A percentile compares a stretch with the other conserved stretches of the same genome.
phyloP scores from a whole-genome alignment of 2,797 vertebrate genomes.

The Periparus ater region DNA sequence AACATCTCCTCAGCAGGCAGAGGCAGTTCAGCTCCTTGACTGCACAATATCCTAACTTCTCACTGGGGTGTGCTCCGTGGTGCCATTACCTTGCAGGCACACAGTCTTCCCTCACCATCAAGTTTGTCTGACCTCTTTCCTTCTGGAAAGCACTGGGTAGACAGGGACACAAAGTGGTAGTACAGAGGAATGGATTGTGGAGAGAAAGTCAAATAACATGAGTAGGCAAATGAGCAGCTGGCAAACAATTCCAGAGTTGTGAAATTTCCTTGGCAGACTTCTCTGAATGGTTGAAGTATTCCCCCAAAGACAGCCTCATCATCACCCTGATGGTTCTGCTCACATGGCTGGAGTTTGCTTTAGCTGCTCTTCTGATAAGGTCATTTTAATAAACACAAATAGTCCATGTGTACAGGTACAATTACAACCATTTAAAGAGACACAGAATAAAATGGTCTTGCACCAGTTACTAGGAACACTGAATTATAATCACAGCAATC shows the following conservation, averaged over 20 bases:
- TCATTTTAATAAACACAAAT: background rate
- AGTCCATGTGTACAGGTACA: background rate
- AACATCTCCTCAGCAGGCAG: background rate
- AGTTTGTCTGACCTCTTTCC: background rate
- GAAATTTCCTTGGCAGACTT: background rate
- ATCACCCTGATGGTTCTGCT: background rate
- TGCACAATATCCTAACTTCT: background rate
- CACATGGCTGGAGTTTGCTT: background rate
- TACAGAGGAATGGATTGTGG: background rate
- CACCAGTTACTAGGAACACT: background rate
- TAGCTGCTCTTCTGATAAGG: background rate
- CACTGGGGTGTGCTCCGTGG: background rate
- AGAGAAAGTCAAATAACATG: background rate
- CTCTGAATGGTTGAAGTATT: background rate
- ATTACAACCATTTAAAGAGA: background rate
- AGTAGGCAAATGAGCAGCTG: background rate
- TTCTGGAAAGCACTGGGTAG: background rate
- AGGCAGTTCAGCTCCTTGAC: background rate
- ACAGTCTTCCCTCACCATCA: background rate
- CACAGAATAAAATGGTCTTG: background rate
- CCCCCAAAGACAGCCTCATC: background rate
- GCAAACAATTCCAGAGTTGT: background rate
- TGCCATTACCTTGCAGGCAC: background rate
- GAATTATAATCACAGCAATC: background rate
- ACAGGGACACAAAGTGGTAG: background rate